Base-by-base conservation (phyloP, 2,113 vertebrate genomes). In the Sphaerodactylus townsendi region DNA sequence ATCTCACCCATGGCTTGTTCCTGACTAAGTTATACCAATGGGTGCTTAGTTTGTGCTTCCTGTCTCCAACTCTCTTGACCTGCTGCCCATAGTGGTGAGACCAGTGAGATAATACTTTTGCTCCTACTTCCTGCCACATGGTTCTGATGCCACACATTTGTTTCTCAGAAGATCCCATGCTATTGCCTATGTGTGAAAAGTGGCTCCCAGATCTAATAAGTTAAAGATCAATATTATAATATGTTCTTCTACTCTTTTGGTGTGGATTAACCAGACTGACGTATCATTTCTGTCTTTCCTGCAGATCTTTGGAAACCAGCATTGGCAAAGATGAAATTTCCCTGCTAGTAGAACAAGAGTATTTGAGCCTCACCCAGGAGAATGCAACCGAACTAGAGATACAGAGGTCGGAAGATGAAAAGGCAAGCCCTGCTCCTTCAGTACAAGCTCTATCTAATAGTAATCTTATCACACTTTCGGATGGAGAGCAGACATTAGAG, bases 311-410 rank as follows among this genome's bases (percentile, higher is more conserved):
- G 80, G 88, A 90, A 48, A 83, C 87, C 46, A 83, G 71, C 39
- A 33, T 59, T 1, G 33, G 73, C 56, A 94, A 92, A 70, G 91
- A 93, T 8, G 87, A 94, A 62, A 93, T 93, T 77, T 93, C 93
- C 59, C 53, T 88, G 66, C 79, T 93, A 83, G 91, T 95, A 90
- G 90, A 95, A 71, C 91, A 94, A 50, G 88, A 95, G 77, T 92
- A 94, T 87, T 65, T 90, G 50, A 95, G 81, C 25, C 93, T 95
- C 59, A 83, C 90, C 33, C 75, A 92, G 72, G 94, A 93, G 75
- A 92, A 93, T 81, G 84, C 81, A 0, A 77, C 68, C 9, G 83
- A 89, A 1, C 64, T 2, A 37, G 83, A 90, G 33, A 77, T 10
- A 2, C 41, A 77, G 0, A 30, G 35, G 33, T 30, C 77, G 0